These are phyloP conservation scores for Lysandra coridon DNA, from an alignment of 2,888 invertebrate genomes.

Conservation along the genomic window DNA sequence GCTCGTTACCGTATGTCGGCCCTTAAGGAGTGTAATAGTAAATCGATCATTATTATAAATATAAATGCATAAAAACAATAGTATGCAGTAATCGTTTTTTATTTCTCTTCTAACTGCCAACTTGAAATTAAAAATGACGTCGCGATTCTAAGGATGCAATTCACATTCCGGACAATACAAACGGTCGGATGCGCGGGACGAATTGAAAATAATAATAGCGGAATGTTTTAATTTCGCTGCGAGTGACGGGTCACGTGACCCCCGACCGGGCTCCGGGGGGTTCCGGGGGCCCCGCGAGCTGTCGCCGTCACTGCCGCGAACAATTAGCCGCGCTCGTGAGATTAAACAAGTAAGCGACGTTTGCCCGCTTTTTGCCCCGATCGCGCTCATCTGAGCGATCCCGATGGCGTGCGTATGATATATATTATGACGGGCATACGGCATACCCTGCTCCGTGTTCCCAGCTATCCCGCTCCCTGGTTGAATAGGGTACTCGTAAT, in stretches of 20 bases:
- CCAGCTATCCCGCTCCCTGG: background rate
- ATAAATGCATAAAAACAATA: too few relatives aligned
- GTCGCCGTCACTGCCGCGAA: conserved; percentile 75
- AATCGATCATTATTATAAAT: too few relatives aligned
- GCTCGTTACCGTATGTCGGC: too few relatives aligned
- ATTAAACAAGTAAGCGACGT: conserved; percentile 69
- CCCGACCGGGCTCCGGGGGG: conserved; percentile 37
- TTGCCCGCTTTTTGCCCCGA: conserved; percentile 57
- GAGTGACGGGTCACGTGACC: conserved; percentile 80
- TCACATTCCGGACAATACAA: conserved; percentile 28
- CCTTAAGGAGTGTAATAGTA: too few relatives aligned
- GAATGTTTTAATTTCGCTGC: conserved; percentile 81
- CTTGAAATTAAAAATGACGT: conserved; percentile 3
- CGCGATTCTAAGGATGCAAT: conserved; percentile 27
- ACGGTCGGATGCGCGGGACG: conserved; percentile 43
- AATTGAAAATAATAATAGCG: conserved; percentile 68
- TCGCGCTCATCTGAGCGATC: conserved; percentile 50
- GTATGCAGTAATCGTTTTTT: background rate
- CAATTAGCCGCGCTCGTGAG: conserved; percentile 77
- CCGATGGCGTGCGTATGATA: conserved; percentile 48
- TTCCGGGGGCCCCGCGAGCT: conserved; percentile 48
- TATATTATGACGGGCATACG: conserved; percentile 55
- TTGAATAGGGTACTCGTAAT: background rate
- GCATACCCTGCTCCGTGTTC: conserved; percentile 30
- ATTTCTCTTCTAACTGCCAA: background rate